A percentile compares a stretch with the other conserved stretches of the same genome.
phyloP scores from a whole-genome alignment of 2,797 vertebrate genomes.

The Falco berigora region DNA sequence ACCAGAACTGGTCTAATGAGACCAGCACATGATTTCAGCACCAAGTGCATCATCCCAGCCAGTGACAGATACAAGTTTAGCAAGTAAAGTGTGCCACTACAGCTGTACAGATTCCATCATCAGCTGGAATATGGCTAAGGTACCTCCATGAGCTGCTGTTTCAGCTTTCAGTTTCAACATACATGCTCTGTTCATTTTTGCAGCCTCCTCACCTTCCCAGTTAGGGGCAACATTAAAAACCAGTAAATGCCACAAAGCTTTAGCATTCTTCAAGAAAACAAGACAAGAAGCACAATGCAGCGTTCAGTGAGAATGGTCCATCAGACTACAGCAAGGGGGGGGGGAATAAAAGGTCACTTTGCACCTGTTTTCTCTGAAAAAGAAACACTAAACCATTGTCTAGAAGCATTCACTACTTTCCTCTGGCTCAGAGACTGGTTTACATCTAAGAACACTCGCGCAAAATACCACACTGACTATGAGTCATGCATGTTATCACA shows the following conservation, averaged over 20 bases:
- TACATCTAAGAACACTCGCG: not conserved
- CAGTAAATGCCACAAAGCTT: not conserved
- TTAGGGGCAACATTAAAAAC: not conserved
- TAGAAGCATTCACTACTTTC: not conserved
- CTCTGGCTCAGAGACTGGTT: not conserved
- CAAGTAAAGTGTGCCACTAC: not conserved
- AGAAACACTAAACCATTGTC: not conserved
- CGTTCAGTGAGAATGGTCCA: not conserved
- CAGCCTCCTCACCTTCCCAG: not conserved
- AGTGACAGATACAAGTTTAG: not conserved
- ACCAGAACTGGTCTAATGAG: not conserved
- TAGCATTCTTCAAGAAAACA: not conserved
- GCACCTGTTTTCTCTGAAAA: not conserved
- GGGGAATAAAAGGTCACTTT: not conserved
- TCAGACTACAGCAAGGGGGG: not conserved
- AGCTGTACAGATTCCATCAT: not conserved
- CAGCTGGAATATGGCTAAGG: not conserved
- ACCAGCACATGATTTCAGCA: not conserved
- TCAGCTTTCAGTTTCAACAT: not conserved
- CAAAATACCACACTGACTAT: not conserved
- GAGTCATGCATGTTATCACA: not conserved
- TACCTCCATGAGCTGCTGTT: not conserved
- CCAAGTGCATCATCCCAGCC: not conserved
- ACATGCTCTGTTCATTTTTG: not conserved
- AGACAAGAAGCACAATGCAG: not conserved